Evolutionary conservation across 2,797 vertebrate species (phyloP).

Genomic region (Psittacula derbiana): DNA sequence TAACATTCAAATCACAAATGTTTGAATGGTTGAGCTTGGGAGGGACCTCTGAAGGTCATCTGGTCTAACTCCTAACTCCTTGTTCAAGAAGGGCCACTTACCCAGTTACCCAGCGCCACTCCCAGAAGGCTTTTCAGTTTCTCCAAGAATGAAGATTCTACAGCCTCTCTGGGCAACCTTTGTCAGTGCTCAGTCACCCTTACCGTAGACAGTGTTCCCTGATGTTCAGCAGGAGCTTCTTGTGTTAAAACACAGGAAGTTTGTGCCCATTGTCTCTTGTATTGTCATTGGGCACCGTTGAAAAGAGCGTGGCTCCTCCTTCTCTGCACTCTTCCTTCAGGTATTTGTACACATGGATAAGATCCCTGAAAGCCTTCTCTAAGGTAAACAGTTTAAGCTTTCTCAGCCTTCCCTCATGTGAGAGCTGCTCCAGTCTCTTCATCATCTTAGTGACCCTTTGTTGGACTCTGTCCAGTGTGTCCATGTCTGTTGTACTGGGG

Average conservation of each 20-base stretch:
- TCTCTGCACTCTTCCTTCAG: neutral
- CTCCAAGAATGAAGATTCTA: no score
- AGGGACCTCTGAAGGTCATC: neutral
- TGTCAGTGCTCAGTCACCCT: neutral
- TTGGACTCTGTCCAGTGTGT: neutral
- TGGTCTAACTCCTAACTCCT: rapidly evolving
- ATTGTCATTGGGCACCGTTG: neutral
- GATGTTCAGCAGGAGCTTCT: neutral
- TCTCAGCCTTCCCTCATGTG: neutral
- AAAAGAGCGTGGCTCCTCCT: neutral
- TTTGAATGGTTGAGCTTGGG: neutral
- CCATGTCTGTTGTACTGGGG: neutral
- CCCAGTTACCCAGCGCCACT: neutral
- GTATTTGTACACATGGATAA: neutral
- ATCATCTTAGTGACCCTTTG: neutral
- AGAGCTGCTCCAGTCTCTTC: neutral
- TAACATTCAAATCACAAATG: neutral
- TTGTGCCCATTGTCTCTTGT: neutral
- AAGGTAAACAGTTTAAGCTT: neutral
- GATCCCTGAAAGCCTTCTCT: neutral
- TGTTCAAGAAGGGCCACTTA: neutral
- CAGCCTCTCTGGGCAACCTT: neutral
- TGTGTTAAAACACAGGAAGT: neutral
- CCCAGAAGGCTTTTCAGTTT: neutral
- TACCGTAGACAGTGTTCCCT: neutral